Percentiles rank a stretch among this genome's conserved stretches.
Conservation (phyloP, 2,113 vertebrate genomes). For the Mungos mungo region DNA sequence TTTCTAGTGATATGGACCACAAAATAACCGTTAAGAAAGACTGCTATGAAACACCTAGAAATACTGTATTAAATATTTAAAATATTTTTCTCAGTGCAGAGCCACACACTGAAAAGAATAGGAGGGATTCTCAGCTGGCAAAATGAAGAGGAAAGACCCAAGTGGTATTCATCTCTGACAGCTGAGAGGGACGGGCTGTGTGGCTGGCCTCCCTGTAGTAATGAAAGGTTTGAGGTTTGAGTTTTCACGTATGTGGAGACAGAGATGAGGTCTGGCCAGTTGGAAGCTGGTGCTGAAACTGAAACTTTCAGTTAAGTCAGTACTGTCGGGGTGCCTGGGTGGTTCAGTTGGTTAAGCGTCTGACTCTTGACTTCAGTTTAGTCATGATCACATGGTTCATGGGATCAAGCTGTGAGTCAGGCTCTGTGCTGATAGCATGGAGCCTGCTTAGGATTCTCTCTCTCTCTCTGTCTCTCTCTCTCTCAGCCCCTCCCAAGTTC, state of each 20-base stretch:
- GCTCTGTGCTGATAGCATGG: too few relatives aligned
- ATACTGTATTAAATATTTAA: not conserved
- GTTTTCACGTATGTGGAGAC: not conserved
- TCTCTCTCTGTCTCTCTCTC: too few relatives aligned
- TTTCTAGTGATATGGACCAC: not conserved
- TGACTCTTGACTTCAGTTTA: too few relatives aligned
- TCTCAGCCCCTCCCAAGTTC: too few relatives aligned
- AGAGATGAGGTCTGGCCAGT: not conserved
- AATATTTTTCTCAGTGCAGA: not conserved
- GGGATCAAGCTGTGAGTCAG: too few relatives aligned
- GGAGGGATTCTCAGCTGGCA: not conserved
- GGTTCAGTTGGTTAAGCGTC: too few relatives aligned
- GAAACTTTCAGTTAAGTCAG: not conserved
- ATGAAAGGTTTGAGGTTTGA: not conserved
- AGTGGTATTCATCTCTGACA: not conserved
- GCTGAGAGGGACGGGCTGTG: not conserved
- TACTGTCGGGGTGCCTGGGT: not conserved
- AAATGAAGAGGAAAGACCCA: not conserved
- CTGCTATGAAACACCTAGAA: not conserved
- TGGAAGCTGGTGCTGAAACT: not conserved
- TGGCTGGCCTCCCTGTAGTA: not conserved
- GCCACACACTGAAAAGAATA: not conserved
- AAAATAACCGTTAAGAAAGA: not conserved
- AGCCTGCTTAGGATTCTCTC: too few relatives aligned
- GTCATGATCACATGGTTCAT: too few relatives aligned